These are phyloP conservation scores for Caloenas nicobarica DNA, from an alignment of 2,113 vertebrate genomes.

Conservation along the genomic window DNA sequence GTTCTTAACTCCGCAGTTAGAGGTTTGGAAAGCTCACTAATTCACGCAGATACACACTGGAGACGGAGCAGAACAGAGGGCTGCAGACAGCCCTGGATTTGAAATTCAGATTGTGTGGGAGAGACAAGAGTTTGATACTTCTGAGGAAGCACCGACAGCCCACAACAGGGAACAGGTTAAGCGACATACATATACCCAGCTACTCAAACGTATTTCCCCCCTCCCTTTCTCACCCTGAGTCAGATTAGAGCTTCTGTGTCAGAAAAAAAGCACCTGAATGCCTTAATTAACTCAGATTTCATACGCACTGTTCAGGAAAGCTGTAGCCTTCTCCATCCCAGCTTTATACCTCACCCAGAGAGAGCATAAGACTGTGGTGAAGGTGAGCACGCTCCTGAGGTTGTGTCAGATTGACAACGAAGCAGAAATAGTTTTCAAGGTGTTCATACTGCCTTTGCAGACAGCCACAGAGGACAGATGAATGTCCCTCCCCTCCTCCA, in stretches of 20 bases:
- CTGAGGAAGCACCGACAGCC: slow-evolving; percentile 76
- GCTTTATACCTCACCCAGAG: slow-evolving; percentile 19
- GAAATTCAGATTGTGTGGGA: slow-evolving; percentile 47
- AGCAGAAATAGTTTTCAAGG: background rate
- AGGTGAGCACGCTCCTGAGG: background rate
- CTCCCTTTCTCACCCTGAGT: slow-evolving; percentile 79
- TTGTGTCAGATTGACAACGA: background rate
- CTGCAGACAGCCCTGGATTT: slow-evolving; percentile 72
- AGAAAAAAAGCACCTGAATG: slow-evolving; percentile 79
- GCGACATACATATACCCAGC: slow-evolving; percentile 77
- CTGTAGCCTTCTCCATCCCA: slow-evolving; percentile 70
- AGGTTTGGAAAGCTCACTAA: background rate
- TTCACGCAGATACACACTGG: slow-evolving; percentile 50
- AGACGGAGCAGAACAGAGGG: slow-evolving; percentile 76
- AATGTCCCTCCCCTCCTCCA: background rate
- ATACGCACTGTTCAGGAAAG: slow-evolving; percentile 64
- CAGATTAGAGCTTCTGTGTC: slow-evolving; percentile 80
- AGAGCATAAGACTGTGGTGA: background rate
- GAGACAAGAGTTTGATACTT: slow-evolving; percentile 57
- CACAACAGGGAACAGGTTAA: slow-evolving; percentile 88
- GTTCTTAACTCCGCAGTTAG: background rate
- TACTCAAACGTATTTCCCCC: slow-evolving; percentile 81
- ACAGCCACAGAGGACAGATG: background rate
- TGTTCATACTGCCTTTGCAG: background rate
- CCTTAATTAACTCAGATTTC: slow-evolving; percentile 85